phyloP scores from a whole-genome alignment of 2,113 vertebrate species.

The Chitala chitala region DNA sequence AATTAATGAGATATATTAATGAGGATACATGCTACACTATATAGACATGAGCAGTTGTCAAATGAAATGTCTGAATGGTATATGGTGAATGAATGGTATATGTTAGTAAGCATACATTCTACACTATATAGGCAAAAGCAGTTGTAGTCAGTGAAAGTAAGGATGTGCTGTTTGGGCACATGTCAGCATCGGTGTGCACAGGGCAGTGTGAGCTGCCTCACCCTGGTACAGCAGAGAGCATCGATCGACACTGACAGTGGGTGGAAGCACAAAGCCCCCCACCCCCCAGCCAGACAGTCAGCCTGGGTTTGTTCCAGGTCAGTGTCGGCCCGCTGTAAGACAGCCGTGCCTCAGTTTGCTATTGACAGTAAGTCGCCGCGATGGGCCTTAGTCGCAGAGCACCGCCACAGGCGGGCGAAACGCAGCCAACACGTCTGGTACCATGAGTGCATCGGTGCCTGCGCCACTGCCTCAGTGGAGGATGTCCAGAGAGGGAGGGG shows the following conservation, averaged over 20 bases:
- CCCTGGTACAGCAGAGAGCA: neutral
- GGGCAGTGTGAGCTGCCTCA: neutral
- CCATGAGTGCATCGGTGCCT: too few relatives aligned
- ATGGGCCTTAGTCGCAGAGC: conserved; percentile 22
- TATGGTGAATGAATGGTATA: too few relatives aligned
- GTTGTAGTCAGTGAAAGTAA: neutral
- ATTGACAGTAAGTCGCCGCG: conserved; percentile 19
- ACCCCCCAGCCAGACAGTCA: neutral
- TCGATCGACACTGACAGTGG: neutral
- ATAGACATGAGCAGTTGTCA: too few relatives aligned
- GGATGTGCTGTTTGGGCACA: neutral
- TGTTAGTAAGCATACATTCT: too few relatives aligned
- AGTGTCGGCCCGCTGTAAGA: neutral
- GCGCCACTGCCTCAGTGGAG: neutral
- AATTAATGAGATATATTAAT: too few relatives aligned
- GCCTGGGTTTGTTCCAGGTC: neutral
- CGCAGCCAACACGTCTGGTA: neutral
- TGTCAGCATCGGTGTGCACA: neutral
- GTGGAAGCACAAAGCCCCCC: neutral
- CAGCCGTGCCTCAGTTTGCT: neutral
- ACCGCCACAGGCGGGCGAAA: conserved; percentile 1
- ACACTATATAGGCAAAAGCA: too few relatives aligned
- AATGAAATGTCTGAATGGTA: too few relatives aligned
- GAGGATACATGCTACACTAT: too few relatives aligned
- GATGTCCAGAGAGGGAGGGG: neutral